A percentile compares a stretch with the other conserved stretches of the same genome.
These are phyloP conservation scores for Pterostichus madidus DNA, from an alignment of 2,888 invertebrate genomes.

Conservation along the genomic window DNA sequence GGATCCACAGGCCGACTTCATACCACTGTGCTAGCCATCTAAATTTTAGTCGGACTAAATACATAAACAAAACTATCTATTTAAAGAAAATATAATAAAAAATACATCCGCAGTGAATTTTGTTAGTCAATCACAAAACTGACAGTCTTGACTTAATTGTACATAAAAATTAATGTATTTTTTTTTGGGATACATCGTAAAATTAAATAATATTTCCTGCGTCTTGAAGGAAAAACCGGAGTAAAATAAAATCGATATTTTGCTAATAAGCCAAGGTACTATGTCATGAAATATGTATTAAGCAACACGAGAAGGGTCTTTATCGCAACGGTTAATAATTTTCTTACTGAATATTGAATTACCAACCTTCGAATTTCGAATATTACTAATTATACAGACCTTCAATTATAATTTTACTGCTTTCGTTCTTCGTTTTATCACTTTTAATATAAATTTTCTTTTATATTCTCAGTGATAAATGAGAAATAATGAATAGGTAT, in stretches of 20 bases:
- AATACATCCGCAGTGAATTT: no score
- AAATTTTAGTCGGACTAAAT: no score
- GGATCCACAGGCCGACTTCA: no score
- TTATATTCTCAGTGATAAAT: background rate
- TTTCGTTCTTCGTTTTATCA: background rate
- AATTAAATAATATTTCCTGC: background rate
- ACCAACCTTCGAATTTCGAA: background rate
- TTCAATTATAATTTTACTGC: conserved; percentile 1
- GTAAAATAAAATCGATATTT: conserved; percentile 14
- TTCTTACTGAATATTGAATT: conserved; percentile 16
- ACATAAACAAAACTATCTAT: no score
- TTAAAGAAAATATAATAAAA: no score
- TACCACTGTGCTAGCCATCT: no score
- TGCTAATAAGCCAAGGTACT: conserved; percentile 13
- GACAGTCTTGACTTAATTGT: no score
- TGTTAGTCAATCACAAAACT: no score
- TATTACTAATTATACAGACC: background rate
- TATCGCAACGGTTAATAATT: conserved; percentile 42
- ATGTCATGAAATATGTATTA: conserved; percentile 20
- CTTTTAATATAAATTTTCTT: conserved; percentile 10
- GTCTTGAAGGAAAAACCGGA: background rate
- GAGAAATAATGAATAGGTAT: conserved; percentile 31
- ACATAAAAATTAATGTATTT: no score
- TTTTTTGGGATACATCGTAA: no score
- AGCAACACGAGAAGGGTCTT: conserved; percentile 17